A percentile compares a stretch with the other conserved stretches of the same genome.
Conservation (phyloP, 2,797 vertebrate species). For the Eremophila alpestris region DNA sequence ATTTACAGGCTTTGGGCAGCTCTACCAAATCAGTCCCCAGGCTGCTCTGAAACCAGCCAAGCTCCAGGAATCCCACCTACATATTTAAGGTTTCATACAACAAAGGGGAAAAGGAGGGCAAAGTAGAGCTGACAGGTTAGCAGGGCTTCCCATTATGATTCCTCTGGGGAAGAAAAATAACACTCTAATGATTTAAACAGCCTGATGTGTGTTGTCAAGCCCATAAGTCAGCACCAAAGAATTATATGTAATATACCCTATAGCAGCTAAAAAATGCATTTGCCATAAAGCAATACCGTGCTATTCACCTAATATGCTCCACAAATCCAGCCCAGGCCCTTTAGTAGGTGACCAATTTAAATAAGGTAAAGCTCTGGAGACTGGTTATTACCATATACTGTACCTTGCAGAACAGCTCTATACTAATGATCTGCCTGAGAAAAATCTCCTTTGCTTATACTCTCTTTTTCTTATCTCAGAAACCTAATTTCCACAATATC, state of each 20-base stretch:
- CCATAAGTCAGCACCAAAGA: conserved; percentile 41
- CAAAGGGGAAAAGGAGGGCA: not conserved
- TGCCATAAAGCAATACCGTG: not conserved
- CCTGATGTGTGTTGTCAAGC: conserved; percentile 6
- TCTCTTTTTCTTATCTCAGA: not conserved
- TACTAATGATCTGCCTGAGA: not conserved
- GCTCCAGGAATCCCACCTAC: conserved; percentile 22
- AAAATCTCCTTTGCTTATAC: not conserved
- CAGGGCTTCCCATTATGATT: conserved; percentile 26
- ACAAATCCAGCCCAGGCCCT: not conserved
- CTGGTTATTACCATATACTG: not conserved
- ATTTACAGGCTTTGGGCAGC: not conserved
- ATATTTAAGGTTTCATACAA: conserved; percentile 35
- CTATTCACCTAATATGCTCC: not conserved
- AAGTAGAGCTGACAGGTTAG: conserved; percentile 5
- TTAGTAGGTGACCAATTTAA: conserved; percentile 38
- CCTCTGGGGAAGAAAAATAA: conserved; percentile 36
- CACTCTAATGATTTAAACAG: conserved; percentile 60
- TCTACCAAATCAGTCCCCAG: conserved; percentile 10
- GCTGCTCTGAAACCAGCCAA: conserved; percentile 17
- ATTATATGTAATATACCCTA: not conserved
- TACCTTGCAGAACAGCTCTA: not conserved
- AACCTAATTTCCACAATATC: not conserved
- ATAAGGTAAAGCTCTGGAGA: not conserved
- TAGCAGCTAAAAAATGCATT: conserved; percentile 28